Evolutionary conservation across 1,140 invertebrate genomes (phyloP).

Genomic region (Helicoverpa zea): DNA sequence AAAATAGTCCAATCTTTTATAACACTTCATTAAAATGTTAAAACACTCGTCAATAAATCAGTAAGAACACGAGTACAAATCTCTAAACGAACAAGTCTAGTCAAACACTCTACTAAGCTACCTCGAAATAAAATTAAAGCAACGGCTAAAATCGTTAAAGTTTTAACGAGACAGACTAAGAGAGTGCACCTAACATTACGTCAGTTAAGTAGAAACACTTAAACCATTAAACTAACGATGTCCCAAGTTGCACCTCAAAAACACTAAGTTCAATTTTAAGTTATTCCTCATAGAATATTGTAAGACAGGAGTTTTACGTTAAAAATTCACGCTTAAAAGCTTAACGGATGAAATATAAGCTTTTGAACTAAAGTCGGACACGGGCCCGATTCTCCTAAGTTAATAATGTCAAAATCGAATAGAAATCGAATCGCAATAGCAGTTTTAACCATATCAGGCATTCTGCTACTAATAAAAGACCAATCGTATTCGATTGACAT

Average conservation of each 20-base stretch:
- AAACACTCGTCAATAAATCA: no score
- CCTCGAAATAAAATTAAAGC: neutral
- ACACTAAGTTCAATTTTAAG: conserved; percentile 43
- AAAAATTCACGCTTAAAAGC: conserved; percentile 45
- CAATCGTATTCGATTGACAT: no score
- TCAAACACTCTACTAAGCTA: neutral
- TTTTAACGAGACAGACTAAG: conserved; percentile 9
- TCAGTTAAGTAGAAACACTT: conserved; percentile 43
- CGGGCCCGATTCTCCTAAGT: no score
- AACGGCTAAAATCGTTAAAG: conserved; percentile 22
- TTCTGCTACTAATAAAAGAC: no score
- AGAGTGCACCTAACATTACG: conserved; percentile 25
- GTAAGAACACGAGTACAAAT: neutral
- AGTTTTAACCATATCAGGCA: no score
- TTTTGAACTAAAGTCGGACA: conserved; percentile 41
- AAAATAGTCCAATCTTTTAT: no score
- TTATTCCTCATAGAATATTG: conserved; percentile 39
- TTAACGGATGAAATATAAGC: conserved; percentile 46
- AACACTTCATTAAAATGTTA: no score
- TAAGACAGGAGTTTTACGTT: conserved; percentile 32
- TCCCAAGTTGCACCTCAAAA: conserved; percentile 46
- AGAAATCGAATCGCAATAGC: no score
- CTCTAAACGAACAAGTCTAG: neutral
- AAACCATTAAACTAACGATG: conserved; percentile 41
- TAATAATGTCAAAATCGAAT: no score